phyloP scores from a whole-genome alignment of 2,797 vertebrate species.

The Numenius phaeopus region DNA sequence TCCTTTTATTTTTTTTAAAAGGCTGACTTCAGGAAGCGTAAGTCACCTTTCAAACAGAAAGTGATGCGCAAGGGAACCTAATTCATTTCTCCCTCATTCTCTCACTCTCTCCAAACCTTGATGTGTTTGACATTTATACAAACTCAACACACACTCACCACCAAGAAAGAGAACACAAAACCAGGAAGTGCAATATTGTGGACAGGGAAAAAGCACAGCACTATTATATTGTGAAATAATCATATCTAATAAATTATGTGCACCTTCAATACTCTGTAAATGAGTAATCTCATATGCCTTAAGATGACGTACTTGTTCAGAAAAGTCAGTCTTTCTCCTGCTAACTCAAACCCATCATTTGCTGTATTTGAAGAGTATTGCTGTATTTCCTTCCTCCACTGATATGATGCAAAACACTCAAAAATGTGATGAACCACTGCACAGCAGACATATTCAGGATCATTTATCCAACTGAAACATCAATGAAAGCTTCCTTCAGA shows the following conservation, averaged over 20 bases:
- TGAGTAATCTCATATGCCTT: neutral
- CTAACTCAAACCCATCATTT: neutral
- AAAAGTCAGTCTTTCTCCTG: neutral
- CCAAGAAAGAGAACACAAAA: neutral
- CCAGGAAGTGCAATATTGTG: neutral
- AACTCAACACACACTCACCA: neutral
- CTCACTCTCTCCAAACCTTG: neutral
- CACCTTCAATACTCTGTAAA: neutral
- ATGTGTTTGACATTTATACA: rapidly evolving
- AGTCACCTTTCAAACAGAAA: neutral
- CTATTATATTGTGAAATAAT: neutral
- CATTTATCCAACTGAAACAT: neutral
- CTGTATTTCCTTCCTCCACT: neutral
- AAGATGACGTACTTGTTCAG: neutral
- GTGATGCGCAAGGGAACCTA: neutral
- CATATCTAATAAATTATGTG: neutral
- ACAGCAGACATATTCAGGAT: neutral
- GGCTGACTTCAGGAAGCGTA: neutral
- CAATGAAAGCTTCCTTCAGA: neutral
- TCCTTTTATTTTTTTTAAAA: neutral
- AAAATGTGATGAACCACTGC: neutral
- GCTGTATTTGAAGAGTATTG: neutral
- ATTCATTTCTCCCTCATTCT: neutral
- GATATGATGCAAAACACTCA: neutral
- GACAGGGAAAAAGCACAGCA: neutral